Evolutionary conservation across 1,140 invertebrate species (phyloP), one percentile per base, ranked within the genome.

Genomic region (Cardiocondyla obscurior): DNA sequence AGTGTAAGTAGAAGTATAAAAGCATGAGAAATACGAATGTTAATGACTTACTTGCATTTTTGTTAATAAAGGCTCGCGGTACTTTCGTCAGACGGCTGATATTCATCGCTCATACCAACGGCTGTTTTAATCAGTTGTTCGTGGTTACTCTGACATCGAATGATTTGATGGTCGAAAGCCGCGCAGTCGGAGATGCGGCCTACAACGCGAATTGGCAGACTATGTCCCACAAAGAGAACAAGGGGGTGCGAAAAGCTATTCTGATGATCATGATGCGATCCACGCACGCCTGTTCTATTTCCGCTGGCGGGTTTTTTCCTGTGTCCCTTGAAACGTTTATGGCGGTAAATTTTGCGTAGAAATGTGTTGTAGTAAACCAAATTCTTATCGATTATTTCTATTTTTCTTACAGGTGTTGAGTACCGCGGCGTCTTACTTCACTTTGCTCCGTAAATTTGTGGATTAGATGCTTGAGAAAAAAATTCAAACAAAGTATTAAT

Each of bases 251-350:
- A 14, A 77, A n/a, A 12, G 77, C 65, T 4, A 6, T 87, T 1
- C 28, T 36, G 5, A 65, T 85, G 2, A 65, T 89, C 0, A 85
- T 89, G 0, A 30, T 60, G 2, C 64, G 83, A 53, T 44, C 88
- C 0, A 33, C 3, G 16, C 55, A 16, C 10, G 53, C 85, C 4
- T 86, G 87, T 19, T 72, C 53, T 16, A 46, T 89, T 22, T 77
- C 77, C 8, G 88, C 87, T 12, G 81, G 85, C n/a, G 85, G 85
- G 7, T 87, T 85, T 28, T 89, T 85, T 44, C 82, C 87, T 4
- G 62, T 89, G 14, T 85, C 88, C 3, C 58, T 89, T 10, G 65
- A 87, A 55, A 85, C 83, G 0, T 89, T 81, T 7, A 89, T 81
- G 42, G 30, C 39, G 85, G 88, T 85, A 83, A 72, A 76, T 22